A percentile compares a stretch with the other conserved stretches of the same genome.
Evolutionary conservation across 2,888 invertebrate species (phyloP).

Genomic region (Minunthozetes semirufus): DNA sequence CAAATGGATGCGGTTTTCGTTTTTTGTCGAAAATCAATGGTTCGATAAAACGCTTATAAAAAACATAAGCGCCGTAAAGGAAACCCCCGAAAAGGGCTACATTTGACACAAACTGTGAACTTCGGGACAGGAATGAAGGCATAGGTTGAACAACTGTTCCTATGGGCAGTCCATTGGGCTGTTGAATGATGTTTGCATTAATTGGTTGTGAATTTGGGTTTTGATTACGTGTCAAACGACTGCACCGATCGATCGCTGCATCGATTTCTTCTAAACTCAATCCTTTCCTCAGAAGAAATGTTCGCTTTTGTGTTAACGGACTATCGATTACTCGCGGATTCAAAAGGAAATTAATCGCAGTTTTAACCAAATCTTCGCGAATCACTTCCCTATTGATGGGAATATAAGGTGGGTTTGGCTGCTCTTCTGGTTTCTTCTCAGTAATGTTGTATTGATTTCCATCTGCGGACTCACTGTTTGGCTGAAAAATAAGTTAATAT

Average conservation of each 20-base stretch:
- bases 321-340: conserved; percentile 36
- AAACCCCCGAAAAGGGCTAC: conserved; percentile 28
- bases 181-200: not conserved
- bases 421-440: too few species aligned
- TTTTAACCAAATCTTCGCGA: conserved; percentile 34
- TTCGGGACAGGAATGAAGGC: not conserved
- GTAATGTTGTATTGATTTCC: not conserved
- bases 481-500: not conserved
- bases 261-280: conserved; percentile 38
- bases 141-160: not conserved
- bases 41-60: conserved; percentile 35
- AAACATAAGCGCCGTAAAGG: conserved; percentile 34
- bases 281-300: conserved; percentile 39
- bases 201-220: not conserved
- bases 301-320: conserved; percentile 33
- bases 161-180: not conserved
- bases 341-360: conserved; percentile 38
- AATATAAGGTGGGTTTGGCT: not conserved
- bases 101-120: not conserved
- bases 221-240: not conserved
- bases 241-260: conserved; percentile 34
- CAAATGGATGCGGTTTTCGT: conserved; percentile 13
- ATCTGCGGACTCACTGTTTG: not conserved
- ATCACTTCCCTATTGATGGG: conserved; percentile 12
- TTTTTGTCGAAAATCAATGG: conserved; percentile 22